Percentiles rank a stretch among this genome's conserved stretches.
These are phyloP conservation scores for Regulus satrapa DNA, from an alignment of 2,113 vertebrate genomes.

Conservation along the genomic window DNA sequence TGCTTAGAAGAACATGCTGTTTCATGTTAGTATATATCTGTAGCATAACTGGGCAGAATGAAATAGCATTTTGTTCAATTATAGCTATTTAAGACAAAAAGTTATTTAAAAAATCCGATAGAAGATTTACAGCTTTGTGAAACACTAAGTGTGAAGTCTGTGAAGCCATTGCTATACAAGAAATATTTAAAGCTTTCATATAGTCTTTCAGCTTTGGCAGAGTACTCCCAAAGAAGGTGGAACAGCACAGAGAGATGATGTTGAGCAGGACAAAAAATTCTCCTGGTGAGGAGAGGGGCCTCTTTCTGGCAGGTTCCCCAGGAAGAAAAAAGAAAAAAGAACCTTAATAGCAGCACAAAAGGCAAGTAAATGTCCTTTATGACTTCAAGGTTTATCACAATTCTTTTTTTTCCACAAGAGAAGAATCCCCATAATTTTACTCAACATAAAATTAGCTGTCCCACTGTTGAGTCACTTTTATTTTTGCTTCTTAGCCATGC, in stretches of 20 bases:
- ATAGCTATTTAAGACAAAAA: not conserved
- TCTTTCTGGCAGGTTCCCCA: not conserved
- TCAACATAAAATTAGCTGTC: not conserved
- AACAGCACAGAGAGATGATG: not conserved
- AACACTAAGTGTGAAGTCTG: not conserved
- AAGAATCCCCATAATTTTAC: not conserved
- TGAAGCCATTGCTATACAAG: not conserved
- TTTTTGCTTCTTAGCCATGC: not conserved
- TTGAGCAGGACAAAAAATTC: not conserved
- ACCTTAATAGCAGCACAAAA: not conserved
- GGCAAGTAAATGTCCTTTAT: not conserved
- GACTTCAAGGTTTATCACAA: not conserved
- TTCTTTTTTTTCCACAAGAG: not conserved
- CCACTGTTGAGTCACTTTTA: not conserved
- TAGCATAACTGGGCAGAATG: not conserved
- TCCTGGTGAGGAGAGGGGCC: not conserved
- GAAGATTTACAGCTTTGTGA: not conserved
- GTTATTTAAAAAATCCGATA: not conserved
- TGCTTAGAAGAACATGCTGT: not conserved
- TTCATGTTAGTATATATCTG: not conserved
- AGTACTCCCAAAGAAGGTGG: not conserved
- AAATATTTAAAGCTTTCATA: not conserved
- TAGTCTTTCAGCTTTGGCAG: not conserved
- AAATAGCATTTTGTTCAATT: not conserved
- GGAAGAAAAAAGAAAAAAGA: rapidly evolving